Evolutionary conservation across 2,888 invertebrate genomes (phyloP), one percentile per base, ranked within the genome.

Genomic region (Arrhopalites spinosus): DNA sequence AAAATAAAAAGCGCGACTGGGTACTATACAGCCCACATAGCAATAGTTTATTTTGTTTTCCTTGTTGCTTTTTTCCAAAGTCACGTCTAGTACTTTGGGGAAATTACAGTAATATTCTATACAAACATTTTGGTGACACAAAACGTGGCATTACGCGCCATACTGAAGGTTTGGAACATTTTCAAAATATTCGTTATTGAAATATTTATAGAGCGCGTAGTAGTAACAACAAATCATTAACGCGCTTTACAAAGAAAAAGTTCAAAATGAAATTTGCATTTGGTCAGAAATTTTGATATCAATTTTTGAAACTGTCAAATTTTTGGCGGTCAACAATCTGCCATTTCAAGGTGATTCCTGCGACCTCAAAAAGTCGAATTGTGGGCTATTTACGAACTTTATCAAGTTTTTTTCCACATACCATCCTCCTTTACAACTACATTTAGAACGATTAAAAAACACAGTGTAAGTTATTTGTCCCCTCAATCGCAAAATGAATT

Each of bases 1-100:
- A 15, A 50, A 15, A n/a, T 13, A 15, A n/a, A 17, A n/a, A 50
- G 15, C 50, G 50, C 3, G 17, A 50, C 2, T 50, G 50, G 50
- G 7, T 50, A 15, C 15, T 50, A 15, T 50, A 50, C 50, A 50
- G 50, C 50, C 15, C 2, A 50, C n/a, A 3, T n/a, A 50, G 8
- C 17, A 50, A 50, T 50, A n/a, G 50, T 50, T n/a, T 50, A n/a
- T 50, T n/a, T 50, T 50, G 50, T 50, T 50, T 50, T n/a, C 50
- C 50, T 15, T 50, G 50, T n/a, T 50, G 50, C 15, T 5, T 50
- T 2, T 50, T 50, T 50, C n/a, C n/a, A 5, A 3, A 50, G 2
- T n/a, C 15, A 8, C 50, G n/a, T 2, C 15, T n/a, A 15, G n/a
- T 15, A 5, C 50, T 15, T 5, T 50, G 50, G 50, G 50, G 50